These are phyloP conservation scores for Trichonephila clavata DNA, from an alignment of 1,140 invertebrate species.

Conservation along the genomic window DNA sequence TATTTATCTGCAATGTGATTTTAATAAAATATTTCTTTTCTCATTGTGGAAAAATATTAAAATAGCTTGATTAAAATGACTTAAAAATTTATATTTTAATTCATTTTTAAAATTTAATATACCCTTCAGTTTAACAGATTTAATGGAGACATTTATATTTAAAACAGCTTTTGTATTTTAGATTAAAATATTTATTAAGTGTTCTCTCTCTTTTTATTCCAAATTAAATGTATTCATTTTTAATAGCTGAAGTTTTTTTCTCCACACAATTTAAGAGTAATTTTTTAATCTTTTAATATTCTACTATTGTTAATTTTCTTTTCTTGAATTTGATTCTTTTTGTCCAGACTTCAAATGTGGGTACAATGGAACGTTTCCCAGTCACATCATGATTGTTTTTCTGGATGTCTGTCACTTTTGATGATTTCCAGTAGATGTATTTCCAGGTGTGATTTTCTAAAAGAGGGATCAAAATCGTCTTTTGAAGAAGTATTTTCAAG, in stretches of 20 bases:
- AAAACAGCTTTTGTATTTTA: background rate
- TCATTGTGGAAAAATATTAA: no score
- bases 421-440: background rate
- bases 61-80: no score
- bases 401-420: conserved; percentile 15
- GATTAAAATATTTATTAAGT: background rate
- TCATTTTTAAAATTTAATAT: background rate
- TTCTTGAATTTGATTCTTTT: background rate
- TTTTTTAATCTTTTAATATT: background rate
- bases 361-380: conserved; percentile 36
- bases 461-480: conserved; percentile 5
- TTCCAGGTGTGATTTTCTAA: conserved; percentile 19
- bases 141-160: no score
- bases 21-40: no score
- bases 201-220: background rate
- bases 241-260: background rate
- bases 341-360: conserved; percentile 27
- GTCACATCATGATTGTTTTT: conserved; percentile 57
- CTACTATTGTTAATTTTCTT: background rate
- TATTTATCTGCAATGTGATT: no score
- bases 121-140: no score
- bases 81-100: background rate
- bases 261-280: background rate
- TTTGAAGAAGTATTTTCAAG: conserved; percentile 25
- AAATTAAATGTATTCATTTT: background rate